Percentiles rank a stretch among this genome's conserved stretches.
phyloP scores from a whole-genome alignment of 2,113 vertebrate genomes.

The Suncus etruscus region DNA sequence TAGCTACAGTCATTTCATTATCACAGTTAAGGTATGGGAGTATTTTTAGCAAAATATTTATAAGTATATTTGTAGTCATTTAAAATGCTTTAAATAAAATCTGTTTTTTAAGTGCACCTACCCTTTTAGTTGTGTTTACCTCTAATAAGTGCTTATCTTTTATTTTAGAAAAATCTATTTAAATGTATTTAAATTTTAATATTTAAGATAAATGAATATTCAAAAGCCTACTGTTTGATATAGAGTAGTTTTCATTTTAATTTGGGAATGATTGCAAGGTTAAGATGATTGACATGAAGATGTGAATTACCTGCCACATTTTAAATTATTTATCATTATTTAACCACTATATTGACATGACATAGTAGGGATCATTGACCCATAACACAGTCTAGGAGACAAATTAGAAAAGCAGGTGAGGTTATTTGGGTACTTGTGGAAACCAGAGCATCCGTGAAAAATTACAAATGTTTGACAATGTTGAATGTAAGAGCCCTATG shows the following conservation, averaged over 20 bases:
- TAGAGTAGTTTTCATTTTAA: constrained; percentile 47
- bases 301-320: constrained; percentile 51
- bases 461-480: constrained; percentile 73
- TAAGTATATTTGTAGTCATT: background rate
- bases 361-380: constrained; percentile 68
- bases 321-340: constrained; percentile 77
- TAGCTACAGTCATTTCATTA: background rate
- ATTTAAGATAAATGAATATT: background rate
- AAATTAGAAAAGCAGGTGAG: constrained; percentile 82
- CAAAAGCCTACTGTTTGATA: constrained; percentile 11
- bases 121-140: background rate
- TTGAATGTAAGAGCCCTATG: constrained; percentile 61
- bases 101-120: background rate
- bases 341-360: constrained; percentile 73
- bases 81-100: background rate
- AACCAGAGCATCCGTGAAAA: constrained; percentile 78
- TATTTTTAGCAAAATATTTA: background rate
- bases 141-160: background rate
- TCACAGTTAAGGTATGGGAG: background rate
- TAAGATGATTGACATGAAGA: constrained; percentile 58
- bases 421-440: constrained; percentile 65
- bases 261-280: background rate
- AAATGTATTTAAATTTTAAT: too few relatives aligned
- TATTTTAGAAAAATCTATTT: background rate
- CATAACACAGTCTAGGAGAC: constrained; percentile 35